These are phyloP conservation scores for Salticus scenicus DNA, from an alignment of 2,888 invertebrate genomes.

Conservation along the genomic window DNA sequence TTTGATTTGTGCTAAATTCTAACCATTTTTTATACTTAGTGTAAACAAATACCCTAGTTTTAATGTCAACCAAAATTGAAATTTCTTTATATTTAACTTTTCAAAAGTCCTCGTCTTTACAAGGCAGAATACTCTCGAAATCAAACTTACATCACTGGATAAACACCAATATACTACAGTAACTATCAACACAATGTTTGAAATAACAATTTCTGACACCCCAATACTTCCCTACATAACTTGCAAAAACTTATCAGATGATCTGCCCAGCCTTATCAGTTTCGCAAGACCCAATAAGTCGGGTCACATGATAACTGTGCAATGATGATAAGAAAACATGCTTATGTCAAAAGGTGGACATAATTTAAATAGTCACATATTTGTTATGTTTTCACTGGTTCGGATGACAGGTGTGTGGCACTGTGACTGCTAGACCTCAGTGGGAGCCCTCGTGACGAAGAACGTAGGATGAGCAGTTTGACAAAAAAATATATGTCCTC, in stretches of 20 bases:
- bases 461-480: not conserved
- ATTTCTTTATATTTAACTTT: too few species aligned
- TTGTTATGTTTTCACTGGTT: constrained; percentile 13
- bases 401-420: constrained; percentile 1
- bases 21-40: too few species aligned
- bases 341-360: constrained; percentile 21
- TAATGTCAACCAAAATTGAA: too few species aligned
- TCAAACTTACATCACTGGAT: not conserved
- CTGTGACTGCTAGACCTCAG: not conserved
- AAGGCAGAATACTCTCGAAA: too few species aligned
- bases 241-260: not conserved
- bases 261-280: not conserved
- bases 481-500: not conserved
- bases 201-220: not conserved
- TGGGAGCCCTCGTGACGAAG: not conserved
- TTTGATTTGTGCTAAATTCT: too few species aligned
- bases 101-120: too few species aligned
- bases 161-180: not conserved
- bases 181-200: not conserved
- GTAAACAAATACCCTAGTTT: too few species aligned
- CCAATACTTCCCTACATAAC: not conserved
- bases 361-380: constrained; percentile 51
- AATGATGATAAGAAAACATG: constrained; percentile 54
- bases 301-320: constrained; percentile 58
- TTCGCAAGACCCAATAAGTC: constrained; percentile 9